phyloP scores from a whole-genome alignment of 2,113 vertebrate species.

The Rhea pennata region DNA sequence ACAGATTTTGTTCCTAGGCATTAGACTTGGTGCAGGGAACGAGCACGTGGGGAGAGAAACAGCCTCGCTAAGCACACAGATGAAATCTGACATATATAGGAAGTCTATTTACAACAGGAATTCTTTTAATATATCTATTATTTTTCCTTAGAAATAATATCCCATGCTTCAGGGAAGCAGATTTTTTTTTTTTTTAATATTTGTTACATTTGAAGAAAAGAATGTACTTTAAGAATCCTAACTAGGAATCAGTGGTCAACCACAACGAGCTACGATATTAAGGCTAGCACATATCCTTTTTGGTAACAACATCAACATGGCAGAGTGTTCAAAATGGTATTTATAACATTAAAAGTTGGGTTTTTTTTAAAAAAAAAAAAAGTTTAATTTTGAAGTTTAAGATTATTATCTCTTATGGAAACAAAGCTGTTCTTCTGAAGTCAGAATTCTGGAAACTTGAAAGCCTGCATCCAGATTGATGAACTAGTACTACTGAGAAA shows the following conservation, averaged over 20 bases:
- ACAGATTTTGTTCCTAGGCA: too few species aligned
- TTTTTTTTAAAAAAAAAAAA: constrained; percentile 2
- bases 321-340: constrained; percentile 31
- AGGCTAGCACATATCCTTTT: background rate
- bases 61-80: background rate
- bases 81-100: background rate
- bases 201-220: constrained; percentile 44
- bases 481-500: background rate
- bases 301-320: constrained; percentile 32
- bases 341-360: background rate
- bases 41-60: too few species aligned
- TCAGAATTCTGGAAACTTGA: background rate
- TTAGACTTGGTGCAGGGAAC: too few species aligned
- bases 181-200: background rate
- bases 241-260: constrained; percentile 29
- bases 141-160: background rate
- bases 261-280: background rate
- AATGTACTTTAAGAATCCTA: constrained; percentile 18
- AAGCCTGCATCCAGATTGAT: background rate
- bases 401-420: background rate
- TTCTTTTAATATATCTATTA: background rate
- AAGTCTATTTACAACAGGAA: background rate
- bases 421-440: constrained; percentile 21
- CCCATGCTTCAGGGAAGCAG: background rate
- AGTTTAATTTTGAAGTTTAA: constrained; percentile 40